Evolutionary conservation across 1,140 invertebrate species (phyloP), one percentile per base, ranked within the genome.

Genomic region (Bacillus rossius): DNA sequence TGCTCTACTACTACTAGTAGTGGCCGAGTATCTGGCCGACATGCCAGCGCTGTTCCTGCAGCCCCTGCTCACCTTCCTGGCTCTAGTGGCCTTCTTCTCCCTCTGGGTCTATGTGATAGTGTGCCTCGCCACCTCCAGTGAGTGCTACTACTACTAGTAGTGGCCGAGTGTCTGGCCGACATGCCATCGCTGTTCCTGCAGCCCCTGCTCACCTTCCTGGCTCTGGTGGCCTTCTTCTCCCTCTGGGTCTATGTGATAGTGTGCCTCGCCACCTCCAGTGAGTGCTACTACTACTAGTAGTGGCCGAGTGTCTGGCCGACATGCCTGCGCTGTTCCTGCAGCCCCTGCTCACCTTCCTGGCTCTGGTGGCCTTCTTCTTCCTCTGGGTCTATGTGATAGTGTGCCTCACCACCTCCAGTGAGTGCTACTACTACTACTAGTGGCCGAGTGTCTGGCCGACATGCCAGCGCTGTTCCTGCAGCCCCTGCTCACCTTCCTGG

Each of bases 41-140:
- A 80, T 96, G 60, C 93, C 94, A 5, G 84, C 82, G n/a, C 73
- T 98, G 22, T 86, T 96, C 66, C 75, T 94, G 19, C 93, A 95
- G 68, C 94, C 94, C 1, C 69, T 96, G 1, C 75, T 93, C 57
- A 96, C 94, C 0, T 94, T 94, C 69, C 60, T 89, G 43, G 80
- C 87, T 47, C 76, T 96, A 0, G 72, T 88, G 23, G 59, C 84
- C 40, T 96, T 96, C 71, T 88, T 94, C 61, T 73, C 84, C 40
- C 92, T 91, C 77, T 96, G 92, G 92, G 77, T 93, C 1, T 78
- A 81, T 26, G 84, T 96, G 37, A 82, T 96, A 61, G 74, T 85
- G 22, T 84, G 77, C 65, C 72, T 89, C 4, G 81, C 82, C n/a
- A 87, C 86, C 62, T 79, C 85, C 37, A 79, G 87, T 89, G 77